Percentiles rank a stretch among this genome's conserved stretches.
These are phyloP conservation scores for Leiothrix lutea DNA, from an alignment of 2,113 vertebrate genomes.

Conservation along the genomic window DNA sequence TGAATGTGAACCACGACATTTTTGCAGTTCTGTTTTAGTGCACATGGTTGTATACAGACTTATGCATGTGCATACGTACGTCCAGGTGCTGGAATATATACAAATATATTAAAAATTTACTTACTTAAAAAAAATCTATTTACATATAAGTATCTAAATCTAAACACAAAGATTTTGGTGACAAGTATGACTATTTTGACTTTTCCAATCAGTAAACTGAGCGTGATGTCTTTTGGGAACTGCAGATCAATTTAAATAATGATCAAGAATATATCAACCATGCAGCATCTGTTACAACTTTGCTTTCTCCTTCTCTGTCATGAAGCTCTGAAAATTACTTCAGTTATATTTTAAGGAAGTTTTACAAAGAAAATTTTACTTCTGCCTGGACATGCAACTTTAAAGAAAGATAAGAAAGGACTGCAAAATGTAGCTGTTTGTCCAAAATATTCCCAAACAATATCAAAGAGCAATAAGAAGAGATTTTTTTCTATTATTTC, in stretches of 20 bases:
- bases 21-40: background rate
- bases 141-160: background rate
- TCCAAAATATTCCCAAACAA: background rate
- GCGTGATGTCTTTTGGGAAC: background rate
- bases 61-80: background rate
- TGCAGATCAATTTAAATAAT: background rate
- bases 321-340: background rate
- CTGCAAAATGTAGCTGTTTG: background rate
- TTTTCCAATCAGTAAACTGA: background rate
- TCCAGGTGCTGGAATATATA: background rate
- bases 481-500: background rate
- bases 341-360: background rate
- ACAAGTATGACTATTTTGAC: background rate
- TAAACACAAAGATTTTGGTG: background rate
- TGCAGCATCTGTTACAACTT: fast-evolving
- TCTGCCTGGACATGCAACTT: background rate
- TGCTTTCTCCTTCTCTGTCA: background rate
- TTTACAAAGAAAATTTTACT: background rate
- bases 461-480: background rate
- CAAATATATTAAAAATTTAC: background rate
- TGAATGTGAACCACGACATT: background rate
- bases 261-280: background rate
- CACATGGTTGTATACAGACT: background rate
- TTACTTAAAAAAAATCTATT: background rate
- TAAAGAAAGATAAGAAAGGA: background rate